Base-by-base conservation (phyloP, 2,888 invertebrate species). In the Drosophila putrida region DNA sequence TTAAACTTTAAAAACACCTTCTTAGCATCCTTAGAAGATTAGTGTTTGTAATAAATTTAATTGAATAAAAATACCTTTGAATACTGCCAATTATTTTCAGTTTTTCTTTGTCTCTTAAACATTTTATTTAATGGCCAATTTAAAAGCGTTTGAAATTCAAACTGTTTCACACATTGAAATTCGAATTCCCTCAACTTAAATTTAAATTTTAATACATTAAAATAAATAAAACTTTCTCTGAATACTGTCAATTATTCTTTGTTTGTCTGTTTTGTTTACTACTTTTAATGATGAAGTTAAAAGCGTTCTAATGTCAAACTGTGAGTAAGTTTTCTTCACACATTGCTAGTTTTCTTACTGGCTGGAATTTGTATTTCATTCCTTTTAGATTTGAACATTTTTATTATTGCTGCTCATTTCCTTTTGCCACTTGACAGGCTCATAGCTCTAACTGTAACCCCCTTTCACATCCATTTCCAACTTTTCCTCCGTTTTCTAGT, bases 391-490 rank as follows among this genome's bases (percentile, higher is more conserved):
- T 78, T 78, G 67, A 80, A 80, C 74, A 82, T 84, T 82, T 82
- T 80, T 82, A 78, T 85, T 88, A 78, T 68, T 69, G 68, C 51
- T 72, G 69, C 71, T 87, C 76, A 73, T 77, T 82, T 81, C 59
- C 77, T 62, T 6, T 38, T 70, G 71, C 51, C 60, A 60, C 73
- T 67, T 77, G 63, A 64, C 73, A 68, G 65, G 36, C 35, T 43
- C 57, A 28, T 54, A 47, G 64, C 58, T 41, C 35, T 5, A 20
- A n/a, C 31, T 49, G 6, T 20, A 6, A 4, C 31, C 25, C 10
- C 25, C 9, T 36, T 11, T 6, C n/a, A 11, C 9, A 6, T 44
- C 11, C 35, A 6, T 0, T 31, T 31, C 20, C 10, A 6, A 0
- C 2, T 35, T 10, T 1, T 6, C 8, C 10, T 5, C 10, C 10